Evolutionary conservation across 2,113 vertebrate genomes (phyloP).

Genomic region (Microtus richardsoni): DNA sequence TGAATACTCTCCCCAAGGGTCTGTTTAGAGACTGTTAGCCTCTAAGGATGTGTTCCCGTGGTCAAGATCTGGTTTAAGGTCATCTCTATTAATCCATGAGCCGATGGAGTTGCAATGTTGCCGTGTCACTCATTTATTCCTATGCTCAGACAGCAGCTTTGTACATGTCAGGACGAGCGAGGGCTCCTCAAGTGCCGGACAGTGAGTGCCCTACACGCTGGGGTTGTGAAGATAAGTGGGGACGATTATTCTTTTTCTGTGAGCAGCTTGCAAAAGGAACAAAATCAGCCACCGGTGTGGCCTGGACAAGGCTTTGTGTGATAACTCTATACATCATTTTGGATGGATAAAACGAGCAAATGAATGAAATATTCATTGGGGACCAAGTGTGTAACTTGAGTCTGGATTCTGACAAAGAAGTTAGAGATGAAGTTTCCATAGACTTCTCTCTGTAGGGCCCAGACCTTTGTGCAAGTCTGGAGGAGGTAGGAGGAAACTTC

Average conservation of each 20-base stretch:
- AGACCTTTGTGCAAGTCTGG: background rate
- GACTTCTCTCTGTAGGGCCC: background rate
- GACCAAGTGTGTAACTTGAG: background rate
- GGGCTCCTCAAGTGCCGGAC: fast-evolving
- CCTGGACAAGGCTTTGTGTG: background rate
- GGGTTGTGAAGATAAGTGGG: background rate
- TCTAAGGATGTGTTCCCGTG: background rate
- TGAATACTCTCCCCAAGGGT: background rate
- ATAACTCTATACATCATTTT: background rate
- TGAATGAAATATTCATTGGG: background rate
- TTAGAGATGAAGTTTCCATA: background rate
- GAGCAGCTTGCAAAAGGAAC: background rate
- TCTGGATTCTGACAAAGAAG: background rate
- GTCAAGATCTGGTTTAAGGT: background rate
- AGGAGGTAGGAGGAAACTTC: background rate
- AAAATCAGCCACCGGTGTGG: background rate
- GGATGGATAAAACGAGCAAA: background rate
- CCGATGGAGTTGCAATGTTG: background rate
- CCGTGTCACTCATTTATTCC: background rate
- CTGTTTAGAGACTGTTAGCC: background rate
- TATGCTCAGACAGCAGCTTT: background rate
- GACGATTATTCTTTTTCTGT: background rate
- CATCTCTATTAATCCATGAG: background rate
- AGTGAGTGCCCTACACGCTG: background rate
- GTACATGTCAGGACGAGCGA: background rate